Evolutionary conservation across 2,797 vertebrate genomes (phyloP).

Genomic region (Leuciscus waleckii): DNA sequence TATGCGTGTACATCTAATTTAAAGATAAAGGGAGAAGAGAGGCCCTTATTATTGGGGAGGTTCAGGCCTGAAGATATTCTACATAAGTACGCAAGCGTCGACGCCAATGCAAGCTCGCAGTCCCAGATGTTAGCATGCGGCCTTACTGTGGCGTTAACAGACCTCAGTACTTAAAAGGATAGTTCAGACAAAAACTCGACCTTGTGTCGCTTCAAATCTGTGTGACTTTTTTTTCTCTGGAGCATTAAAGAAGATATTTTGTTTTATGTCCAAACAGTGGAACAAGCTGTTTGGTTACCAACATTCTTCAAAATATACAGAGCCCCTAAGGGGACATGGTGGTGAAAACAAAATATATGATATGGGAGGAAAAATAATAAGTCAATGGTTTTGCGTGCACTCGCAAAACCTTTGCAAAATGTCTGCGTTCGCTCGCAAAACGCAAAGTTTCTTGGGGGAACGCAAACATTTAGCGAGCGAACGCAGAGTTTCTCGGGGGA

Average conservation of each 20-base stretch:
- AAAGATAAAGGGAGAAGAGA: constrained; percentile 27
- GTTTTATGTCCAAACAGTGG: neutral
- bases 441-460: no score
- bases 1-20: constrained; percentile 34
- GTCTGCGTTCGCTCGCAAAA: no score
- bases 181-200: neutral
- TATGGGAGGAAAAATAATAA: no score
- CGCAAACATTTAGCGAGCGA: no score
- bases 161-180: neutral
- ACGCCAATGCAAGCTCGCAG: neutral
- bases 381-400: no score
- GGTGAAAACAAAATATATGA: no score
- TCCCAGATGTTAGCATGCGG: neutral
- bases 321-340: no score
- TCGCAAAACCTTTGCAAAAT: no score
- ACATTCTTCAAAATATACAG: neutral
- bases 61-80: constrained; percentile 5
- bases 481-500: no score
- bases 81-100: neutral
- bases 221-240: neutral
- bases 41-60: constrained; percentile 6
- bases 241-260: neutral
- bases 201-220: neutral
- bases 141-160: neutral
- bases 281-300: neutral